A percentile compares a stretch with the other conserved stretches of the same genome.
Conservation (phyloP, 2,113 vertebrate genomes). For the Indicator indicator region DNA sequence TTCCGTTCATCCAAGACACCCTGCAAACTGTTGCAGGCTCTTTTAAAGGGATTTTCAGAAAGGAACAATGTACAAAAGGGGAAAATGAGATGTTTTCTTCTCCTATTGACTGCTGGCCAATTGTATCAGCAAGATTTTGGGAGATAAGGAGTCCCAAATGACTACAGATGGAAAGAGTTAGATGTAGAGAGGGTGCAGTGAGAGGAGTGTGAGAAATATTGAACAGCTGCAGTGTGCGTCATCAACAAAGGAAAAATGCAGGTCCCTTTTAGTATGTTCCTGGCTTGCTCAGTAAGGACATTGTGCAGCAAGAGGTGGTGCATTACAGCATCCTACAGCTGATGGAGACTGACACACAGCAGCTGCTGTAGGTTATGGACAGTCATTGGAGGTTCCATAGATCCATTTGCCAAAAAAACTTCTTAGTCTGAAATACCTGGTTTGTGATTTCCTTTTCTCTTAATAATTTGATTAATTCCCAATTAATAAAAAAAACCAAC, state of each 20-base stretch:
- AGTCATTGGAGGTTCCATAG: rapidly evolving
- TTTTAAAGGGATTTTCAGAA: not conserved
- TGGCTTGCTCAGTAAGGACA: not conserved
- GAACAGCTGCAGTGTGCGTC: not conserved
- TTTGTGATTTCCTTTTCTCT: not conserved
- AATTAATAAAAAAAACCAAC: not conserved
- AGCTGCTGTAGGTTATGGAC: not conserved
- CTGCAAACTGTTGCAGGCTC: not conserved
- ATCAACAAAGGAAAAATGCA: not conserved
- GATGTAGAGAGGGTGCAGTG: not conserved
- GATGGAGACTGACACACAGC: not conserved
- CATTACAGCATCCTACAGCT: not conserved
- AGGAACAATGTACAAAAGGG: not conserved
- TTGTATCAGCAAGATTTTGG: not conserved
- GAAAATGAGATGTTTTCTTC: not conserved
- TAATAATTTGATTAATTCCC: not conserved
- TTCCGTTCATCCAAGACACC: not conserved
- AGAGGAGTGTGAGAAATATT: not conserved
- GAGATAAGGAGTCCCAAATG: not conserved
- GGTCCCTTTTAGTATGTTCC: not conserved
- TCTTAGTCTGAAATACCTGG: not conserved
- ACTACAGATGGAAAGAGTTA: not conserved
- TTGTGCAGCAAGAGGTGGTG: not conserved
- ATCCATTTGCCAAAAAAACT: not conserved
- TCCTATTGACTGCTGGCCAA: not conserved